Conservation (phyloP, 2,113 vertebrate genomes). For the Vidua macroura region DNA sequence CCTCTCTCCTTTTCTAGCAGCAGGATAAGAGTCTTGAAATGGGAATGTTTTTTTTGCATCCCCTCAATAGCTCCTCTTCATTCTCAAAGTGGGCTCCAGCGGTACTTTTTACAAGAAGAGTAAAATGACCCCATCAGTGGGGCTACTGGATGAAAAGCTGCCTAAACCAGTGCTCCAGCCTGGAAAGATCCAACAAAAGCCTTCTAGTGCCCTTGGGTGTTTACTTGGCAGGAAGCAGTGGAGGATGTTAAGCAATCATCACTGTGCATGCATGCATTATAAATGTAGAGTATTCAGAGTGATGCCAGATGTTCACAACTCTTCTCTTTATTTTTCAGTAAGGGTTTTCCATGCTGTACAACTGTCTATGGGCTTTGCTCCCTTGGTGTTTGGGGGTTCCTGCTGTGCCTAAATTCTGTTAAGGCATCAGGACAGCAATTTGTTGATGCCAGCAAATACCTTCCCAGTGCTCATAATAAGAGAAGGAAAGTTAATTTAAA, state of each 20-base stretch:
- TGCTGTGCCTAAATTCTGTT: background rate
- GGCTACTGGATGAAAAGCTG: background rate
- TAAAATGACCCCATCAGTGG: background rate
- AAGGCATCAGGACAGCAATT: background rate
- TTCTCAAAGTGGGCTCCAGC: background rate
- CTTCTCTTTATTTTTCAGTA: slow-evolving; percentile 4
- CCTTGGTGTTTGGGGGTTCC: background rate
- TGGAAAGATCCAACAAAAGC: background rate
- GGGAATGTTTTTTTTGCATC: background rate
- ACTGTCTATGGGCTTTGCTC: background rate
- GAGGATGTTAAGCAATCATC: background rate
- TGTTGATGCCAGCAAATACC: background rate
- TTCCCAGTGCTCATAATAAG: background rate
- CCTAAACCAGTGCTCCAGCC: background rate
- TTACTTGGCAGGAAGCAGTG: slow-evolving; percentile 7
- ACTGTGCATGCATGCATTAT: background rate
- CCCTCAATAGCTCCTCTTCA: background rate
- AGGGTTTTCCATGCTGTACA: background rate
- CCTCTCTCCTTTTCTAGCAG: background rate
- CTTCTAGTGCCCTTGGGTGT: background rate
- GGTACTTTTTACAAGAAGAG: background rate
- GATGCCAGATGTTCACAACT: slow-evolving; percentile 20
- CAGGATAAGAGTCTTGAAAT: background rate
- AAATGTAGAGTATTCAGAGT: background rate
- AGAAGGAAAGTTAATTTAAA: background rate